These are phyloP conservation scores for Rhamnusium bicolor DNA, from an alignment of 2,888 invertebrate species.

Conservation along the genomic window DNA sequence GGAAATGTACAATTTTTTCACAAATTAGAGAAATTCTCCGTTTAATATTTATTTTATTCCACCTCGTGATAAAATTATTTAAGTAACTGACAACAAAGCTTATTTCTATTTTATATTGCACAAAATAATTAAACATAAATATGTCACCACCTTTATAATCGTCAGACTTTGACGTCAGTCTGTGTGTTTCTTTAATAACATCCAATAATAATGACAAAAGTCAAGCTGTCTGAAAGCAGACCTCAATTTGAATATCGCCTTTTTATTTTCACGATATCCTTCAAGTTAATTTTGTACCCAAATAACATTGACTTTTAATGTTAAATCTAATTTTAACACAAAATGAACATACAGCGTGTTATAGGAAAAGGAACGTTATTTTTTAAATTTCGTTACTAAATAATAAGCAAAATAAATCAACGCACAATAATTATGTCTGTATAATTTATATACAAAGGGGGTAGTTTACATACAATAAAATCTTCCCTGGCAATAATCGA, in stretches of 20 bases:
- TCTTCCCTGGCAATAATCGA: too few species aligned
- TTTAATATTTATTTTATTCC: too few species aligned
- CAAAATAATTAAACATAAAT: not conserved
- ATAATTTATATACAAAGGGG: too few species aligned
- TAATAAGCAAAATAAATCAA: too few species aligned
- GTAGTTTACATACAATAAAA: too few species aligned
- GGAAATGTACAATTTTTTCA: too few species aligned
- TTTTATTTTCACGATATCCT: slow-evolving; percentile 37
- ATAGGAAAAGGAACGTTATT: not conserved
- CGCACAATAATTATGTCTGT: too few species aligned
- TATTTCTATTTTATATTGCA: not conserved
- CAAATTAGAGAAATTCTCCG: too few species aligned
- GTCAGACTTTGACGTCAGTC: slow-evolving; percentile 22
- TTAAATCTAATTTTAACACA: slow-evolving; percentile 16
- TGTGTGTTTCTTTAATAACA: not conserved
- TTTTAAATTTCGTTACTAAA: too few species aligned
- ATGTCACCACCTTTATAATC: not conserved
- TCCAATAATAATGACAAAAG: slow-evolving; percentile 22
- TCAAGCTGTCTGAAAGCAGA: slow-evolving; percentile 34
- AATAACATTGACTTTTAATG: slow-evolving; percentile 27
- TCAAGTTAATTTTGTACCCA: slow-evolving; percentile 26
- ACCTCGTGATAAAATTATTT: not conserved
- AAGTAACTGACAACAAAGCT: not conserved
- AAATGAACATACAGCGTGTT: not conserved
- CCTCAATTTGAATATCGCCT: not conserved